Evolutionary conservation across 2,888 invertebrate species (phyloP), one percentile per base, ranked within the genome.

Genomic region (Anaspis maculata): DNA sequence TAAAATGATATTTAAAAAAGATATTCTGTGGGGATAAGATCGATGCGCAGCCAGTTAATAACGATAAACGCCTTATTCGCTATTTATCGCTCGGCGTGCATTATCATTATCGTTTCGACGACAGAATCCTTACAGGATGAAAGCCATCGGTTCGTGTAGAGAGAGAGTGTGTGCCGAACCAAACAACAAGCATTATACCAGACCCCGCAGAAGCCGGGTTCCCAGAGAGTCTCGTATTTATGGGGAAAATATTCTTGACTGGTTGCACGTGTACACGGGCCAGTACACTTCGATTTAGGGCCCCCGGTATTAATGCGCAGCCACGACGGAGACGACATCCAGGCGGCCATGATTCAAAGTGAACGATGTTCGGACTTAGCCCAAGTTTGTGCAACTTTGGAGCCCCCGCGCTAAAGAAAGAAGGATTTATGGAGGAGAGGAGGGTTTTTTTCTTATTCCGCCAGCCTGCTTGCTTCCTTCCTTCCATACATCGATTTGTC

Each of bases 331-430:
- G 59, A 58, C 56, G 61, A 59, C 61, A 59, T 54, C 51, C 51
- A 49, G 45, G 52, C 55, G 48, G 61, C 62, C 61, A 64, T 65
- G 60, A 59, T 59, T 65, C 64, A 65, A 60, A 56, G 58, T 64
- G 64, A 64, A 61, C 61, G 62, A 62, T 62, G 62, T 58, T 56
- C 60, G 60, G 65, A 64, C 63, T 65, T 65, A 60, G 59, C 53
- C 52, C 55, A 57, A 61, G 61, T 61, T 64, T 56, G 60, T 61
- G 59, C 60, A 60, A 63, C 59, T 59, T 63, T 61, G 50, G 54
- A 56, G 54, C 50, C 53, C n/a, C 54, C 52, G 41, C 46, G 56
- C 54, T 57, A 59, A 58, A 59, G 56, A 59, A 61, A 62, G 60
- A 58, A 62, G 56, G 61, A 64, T 64, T 65, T 63, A 64, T 62